Percentiles rank a stretch among this genome's conserved stretches.
Evolutionary conservation across 1,140 invertebrate genomes (phyloP).

Genomic region (Melanaphis sacchari): DNA sequence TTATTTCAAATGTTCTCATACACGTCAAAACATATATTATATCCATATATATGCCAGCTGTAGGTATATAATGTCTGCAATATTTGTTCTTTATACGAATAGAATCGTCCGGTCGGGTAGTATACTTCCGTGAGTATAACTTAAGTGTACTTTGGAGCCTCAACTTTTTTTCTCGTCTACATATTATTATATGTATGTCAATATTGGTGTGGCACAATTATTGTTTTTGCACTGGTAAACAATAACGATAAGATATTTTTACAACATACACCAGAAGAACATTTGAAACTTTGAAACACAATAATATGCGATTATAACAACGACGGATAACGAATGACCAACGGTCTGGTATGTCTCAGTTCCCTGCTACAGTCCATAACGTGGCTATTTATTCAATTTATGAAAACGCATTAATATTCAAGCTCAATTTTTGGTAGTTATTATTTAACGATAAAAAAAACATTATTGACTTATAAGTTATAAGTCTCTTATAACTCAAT

Average conservation of each 20-base stretch:
- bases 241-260: background rate
- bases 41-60: too few species aligned
- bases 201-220: background rate
- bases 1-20: background rate
- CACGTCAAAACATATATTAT: background rate
- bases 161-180: background rate
- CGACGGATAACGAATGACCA: background rate
- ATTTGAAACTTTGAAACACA: background rate
- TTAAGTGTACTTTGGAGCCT: background rate
- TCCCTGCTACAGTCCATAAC: background rate
- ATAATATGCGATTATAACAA: background rate
- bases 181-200: background rate
- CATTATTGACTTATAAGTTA: background rate
- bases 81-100: background rate
- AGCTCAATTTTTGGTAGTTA: background rate
- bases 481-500: too few species aligned
- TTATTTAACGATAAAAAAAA: background rate
- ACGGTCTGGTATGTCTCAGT: background rate
- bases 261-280: background rate
- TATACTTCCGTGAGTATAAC: background rate
- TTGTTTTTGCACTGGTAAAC: background rate
- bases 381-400: background rate
- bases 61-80: background rate
- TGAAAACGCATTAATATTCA: background rate
- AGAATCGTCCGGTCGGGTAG: background rate